phyloP scores from a whole-genome alignment of 2,113 vertebrate genomes.

The Chinchilla lanigera region DNA sequence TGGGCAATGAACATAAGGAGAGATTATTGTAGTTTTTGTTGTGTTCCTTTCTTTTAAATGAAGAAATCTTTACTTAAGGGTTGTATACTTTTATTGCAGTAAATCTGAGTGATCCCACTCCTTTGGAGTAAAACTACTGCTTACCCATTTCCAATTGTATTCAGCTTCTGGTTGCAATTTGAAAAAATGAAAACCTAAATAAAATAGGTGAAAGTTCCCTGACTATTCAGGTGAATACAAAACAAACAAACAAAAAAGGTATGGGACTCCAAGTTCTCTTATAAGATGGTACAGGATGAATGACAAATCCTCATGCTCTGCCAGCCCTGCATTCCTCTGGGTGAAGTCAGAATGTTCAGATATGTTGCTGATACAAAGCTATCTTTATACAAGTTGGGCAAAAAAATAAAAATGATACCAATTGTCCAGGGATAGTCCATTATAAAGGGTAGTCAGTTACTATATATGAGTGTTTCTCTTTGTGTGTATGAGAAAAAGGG shows the following conservation, averaged over 20 bases:
- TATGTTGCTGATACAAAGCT: background rate
- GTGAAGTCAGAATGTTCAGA: background rate
- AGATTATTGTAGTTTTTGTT: no score
- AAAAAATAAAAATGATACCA: background rate
- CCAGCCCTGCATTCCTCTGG: background rate
- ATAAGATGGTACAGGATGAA: background rate
- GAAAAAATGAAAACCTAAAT: slow-evolving; percentile 88
- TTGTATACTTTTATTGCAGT: no score
- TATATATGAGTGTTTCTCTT: background rate
- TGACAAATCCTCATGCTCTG: background rate
- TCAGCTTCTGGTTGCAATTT: slow-evolving; percentile 92
- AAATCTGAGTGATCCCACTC: no score
- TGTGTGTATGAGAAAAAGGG: background rate
- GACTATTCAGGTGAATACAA: slow-evolving; percentile 63
- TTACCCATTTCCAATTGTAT: slow-evolving; percentile 90
- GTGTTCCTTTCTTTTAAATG: no score
- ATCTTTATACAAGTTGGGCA: background rate
- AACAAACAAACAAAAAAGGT: no score
- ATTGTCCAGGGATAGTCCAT: background rate
- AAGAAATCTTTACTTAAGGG: no score
- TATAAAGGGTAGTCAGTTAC: background rate
- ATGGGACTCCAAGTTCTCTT: background rate
- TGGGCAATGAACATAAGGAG: no score
- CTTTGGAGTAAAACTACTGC: slow-evolving; percentile 87
- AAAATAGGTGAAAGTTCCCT: slow-evolving; percentile 88